A percentile compares a stretch with the other conserved stretches of the same genome.
These are phyloP conservation scores for Nemopilema nomurai DNA, from an alignment of 30 jellyfish, hydroid and myxozoan species.

Conservation along the genomic window DNA sequence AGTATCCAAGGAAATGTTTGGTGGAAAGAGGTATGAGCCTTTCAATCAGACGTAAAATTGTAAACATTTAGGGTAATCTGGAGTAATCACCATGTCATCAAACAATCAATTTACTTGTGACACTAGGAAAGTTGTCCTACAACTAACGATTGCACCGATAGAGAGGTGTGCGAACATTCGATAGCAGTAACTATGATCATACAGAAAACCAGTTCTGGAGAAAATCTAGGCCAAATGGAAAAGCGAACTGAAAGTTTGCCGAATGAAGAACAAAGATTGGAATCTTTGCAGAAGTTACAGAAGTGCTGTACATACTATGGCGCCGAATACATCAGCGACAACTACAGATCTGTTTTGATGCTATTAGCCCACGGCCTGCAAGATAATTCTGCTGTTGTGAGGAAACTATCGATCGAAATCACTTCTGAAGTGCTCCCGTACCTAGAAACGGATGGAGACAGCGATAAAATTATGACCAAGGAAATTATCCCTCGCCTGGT, in stretches of 20 bases:
- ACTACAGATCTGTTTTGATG: constrained; percentile 32
- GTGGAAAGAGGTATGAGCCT: constrained; percentile 24
- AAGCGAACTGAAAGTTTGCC: constrained; percentile 26
- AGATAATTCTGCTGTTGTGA: constrained; percentile 45
- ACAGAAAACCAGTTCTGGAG: constrained; percentile 24
- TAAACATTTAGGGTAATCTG: constrained; percentile 38
- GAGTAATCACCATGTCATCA: constrained; percentile 49
- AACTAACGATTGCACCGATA: neutral
- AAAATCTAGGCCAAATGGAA: constrained; percentile 68
- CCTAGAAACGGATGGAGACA: constrained; percentile 43
- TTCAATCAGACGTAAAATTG: constrained; percentile 39
- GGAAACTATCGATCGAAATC: constrained; percentile 68
- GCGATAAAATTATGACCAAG: constrained; percentile 35
- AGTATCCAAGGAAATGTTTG: constrained; percentile 60
- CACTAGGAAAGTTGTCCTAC: neutral
- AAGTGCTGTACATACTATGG: constrained; percentile 52
- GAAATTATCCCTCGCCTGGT: constrained; percentile 73
- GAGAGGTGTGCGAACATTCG: neutral
- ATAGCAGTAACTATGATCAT: constrained; percentile 60
- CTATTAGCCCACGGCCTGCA: constrained; percentile 50
- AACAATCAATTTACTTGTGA: neutral
- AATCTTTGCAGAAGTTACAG: constrained; percentile 48
- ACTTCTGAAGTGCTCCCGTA: constrained; percentile 63
- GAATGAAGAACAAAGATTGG: constrained; percentile 25
- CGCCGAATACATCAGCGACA: constrained; percentile 25